phyloP scores from a whole-genome alignment of 2,797 vertebrate genomes.

The Manis pentadactyla region DNA sequence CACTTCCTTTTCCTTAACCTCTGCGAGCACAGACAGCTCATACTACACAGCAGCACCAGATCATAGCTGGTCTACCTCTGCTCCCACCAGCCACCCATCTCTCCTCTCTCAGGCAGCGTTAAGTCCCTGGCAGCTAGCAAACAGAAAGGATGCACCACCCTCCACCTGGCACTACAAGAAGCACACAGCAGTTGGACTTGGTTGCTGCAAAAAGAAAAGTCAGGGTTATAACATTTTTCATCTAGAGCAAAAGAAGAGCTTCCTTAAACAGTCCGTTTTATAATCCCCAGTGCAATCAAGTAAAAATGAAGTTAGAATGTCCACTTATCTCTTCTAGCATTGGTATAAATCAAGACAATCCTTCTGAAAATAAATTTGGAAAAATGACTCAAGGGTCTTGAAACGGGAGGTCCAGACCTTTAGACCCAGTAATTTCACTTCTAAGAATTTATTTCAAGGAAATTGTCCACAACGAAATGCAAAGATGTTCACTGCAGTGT shows the following conservation, averaged over 20 bases:
- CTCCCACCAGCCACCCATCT: not conserved
- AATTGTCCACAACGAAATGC: conserved; percentile 22
- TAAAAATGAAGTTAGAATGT: not conserved
- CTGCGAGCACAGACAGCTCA: not conserved
- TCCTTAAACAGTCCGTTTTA: not conserved
- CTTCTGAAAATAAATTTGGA: conserved; percentile 43
- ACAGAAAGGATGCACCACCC: not conserved
- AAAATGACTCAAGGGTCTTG: conserved; percentile 38
- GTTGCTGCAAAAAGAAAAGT: not conserved
- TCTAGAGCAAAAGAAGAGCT: not conserved
- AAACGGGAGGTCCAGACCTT: conserved; percentile 10
- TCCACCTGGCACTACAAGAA: not conserved
- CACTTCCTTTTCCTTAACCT: not conserved
- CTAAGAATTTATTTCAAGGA: conserved; percentile 48
- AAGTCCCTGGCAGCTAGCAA: not conserved
- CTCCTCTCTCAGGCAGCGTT: not conserved
- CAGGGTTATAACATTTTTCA: not conserved
- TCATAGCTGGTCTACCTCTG: not conserved
- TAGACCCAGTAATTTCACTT: conserved; percentile 26
- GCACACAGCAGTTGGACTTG: not conserved
- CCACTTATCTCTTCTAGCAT: not conserved
- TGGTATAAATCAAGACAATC: not conserved
- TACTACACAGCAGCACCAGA: rapidly evolving
- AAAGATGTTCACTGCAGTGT: conserved; percentile 8
- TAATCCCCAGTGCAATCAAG: not conserved